phyloP scores from a whole-genome alignment of 2,797 vertebrate genomes.

The Intellagama lesueurii region DNA sequence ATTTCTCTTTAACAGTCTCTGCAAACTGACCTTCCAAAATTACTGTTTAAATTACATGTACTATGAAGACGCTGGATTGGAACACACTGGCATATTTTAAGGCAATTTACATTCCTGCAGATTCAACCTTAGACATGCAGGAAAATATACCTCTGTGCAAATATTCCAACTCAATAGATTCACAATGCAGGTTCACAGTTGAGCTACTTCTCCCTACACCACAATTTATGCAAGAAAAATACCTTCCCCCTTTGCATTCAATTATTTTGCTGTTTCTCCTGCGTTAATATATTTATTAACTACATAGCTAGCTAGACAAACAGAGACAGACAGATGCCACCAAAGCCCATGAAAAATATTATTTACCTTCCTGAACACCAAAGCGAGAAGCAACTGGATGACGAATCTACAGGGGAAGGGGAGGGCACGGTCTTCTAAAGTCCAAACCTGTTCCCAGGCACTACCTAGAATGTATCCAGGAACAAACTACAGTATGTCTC shows the following conservation, averaged over 20 bases:
- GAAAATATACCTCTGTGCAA: neutral
- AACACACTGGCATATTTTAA: neutral
- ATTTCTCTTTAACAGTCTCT: neutral
- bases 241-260: neutral
- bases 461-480: neutral
- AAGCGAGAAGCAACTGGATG: neutral
- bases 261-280: neutral
- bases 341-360: neutral
- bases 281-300: neutral
- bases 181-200: too few relatives aligned
- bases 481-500: neutral
- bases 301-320: neutral
- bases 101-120: neutral
- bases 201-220: neutral
- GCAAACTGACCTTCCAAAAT: neutral
- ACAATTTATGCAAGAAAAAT: neutral
- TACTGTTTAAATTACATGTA: neutral
- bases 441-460: neutral
- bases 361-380: neutral
- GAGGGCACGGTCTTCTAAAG: neutral
- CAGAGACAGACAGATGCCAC: too few relatives aligned
- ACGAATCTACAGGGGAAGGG: neutral
- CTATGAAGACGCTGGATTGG: neutral
- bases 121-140: neutral
- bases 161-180: too few relatives aligned